Base-by-base conservation (phyloP, 2,888 invertebrate species). In the Pristionchus entomophagus region DNA sequence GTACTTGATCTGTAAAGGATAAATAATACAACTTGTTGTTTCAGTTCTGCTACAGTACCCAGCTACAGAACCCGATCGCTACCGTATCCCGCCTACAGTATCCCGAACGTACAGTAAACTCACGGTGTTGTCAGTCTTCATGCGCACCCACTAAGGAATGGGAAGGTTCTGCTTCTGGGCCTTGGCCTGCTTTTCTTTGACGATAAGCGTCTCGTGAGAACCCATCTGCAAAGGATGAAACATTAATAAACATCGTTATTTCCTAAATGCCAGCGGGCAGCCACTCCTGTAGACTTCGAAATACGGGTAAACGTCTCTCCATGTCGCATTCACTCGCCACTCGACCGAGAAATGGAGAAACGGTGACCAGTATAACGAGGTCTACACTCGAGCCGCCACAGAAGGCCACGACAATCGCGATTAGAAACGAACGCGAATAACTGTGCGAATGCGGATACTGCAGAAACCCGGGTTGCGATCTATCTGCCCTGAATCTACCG, bases 91-190 rank as follows among this genome's bases (percentile, higher is more conserved):
- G n/a, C n/a, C n/a, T n/a, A 86, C 38, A 19, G n/a, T 38, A 32
- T 19, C 51, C 14, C 22, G 73, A 26, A n/a, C 19, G 59, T 41
- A 62, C 45, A 81, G 22, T 10, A 19, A 19, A 26, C 77, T 41
- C 29, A 78, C 78, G 6, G 78, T 78, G 51, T 78, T 99, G 51
- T 59, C 82, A 59, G 82, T 82, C 82, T 82, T 82, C 82, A 82
- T 82, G 59, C 82, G 82, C n/a, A 45, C 82, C 82, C 82, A 99
- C 95, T 99, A 98, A 29, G 99, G 99, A 94, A 99, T 97, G 29
- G 98, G 99, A 93, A 99, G 95, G 95, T 99, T 99, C 95, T 99
- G 98, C 95, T 99, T 98, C 92, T 97, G 95, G 95, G 98, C 98
- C 94, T 98, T 98, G 51, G 98, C 98, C 94, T 99, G 96, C 95